phyloP scores from a whole-genome alignment of 2,113 vertebrate genomes.

The Orcinus orca region DNA sequence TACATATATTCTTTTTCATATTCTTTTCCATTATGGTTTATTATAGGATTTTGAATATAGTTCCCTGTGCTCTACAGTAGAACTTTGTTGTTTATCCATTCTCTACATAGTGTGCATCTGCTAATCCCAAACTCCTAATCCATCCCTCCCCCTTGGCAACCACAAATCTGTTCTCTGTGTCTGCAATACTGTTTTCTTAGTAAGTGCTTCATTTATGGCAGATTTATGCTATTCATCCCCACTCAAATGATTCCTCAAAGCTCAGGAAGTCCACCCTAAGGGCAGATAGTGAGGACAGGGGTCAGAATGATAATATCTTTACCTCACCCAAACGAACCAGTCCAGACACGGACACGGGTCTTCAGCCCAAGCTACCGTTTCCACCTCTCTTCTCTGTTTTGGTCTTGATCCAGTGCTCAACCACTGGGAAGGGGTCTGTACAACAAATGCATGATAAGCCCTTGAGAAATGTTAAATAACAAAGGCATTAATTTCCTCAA shows the following conservation, averaged over 20 bases:
- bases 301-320: neutral
- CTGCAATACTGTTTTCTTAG: neutral
- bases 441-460: neutral
- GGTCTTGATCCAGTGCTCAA: neutral
- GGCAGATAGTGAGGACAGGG: neutral
- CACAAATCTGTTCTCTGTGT: neutral
- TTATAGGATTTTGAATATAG: neutral
- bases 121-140: neutral
- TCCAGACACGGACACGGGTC: neutral
- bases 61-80: neutral
- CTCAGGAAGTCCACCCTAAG: neutral
- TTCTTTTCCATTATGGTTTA: neutral
- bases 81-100: neutral
- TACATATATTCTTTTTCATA: neutral
- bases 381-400: neutral
- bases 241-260: neutral
- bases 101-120: neutral
- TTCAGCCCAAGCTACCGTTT: neutral
- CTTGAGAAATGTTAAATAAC: slow-evolving; percentile 53
- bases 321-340: neutral
- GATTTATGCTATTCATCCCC: neutral
- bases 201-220: neutral
- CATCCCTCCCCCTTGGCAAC: neutral
- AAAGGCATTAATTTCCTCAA: slow-evolving; percentile 34
- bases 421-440: neutral